Evolutionary conservation across 1,140 invertebrate species (phyloP), one percentile per base, ranked within the genome.

Genomic region (Drosophila azteca): DNA sequence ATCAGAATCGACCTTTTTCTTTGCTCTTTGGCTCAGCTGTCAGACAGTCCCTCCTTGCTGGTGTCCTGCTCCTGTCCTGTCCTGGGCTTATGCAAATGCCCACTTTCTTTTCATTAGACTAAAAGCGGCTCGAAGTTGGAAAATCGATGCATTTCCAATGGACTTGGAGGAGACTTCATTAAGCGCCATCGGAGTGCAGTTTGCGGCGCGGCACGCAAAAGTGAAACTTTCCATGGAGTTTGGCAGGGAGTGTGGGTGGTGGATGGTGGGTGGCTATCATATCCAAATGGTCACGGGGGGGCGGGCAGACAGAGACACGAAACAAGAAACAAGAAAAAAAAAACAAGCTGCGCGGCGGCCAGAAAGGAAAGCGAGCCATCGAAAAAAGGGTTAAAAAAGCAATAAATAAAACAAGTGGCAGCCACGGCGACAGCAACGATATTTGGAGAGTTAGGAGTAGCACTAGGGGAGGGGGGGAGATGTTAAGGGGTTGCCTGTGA

Each of bases 331-430:
- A 44, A 43, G 44, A 55, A 26, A 39, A 8, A 48, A 63, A 71
- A 53, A 72, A 61, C 51, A 60, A 81, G 45, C 62, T 44, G 44
- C 71, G 17, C 17, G 17, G 17, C 17, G 20, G 20, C 46, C 46
- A 24, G 22, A 11, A 73, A 24, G 62, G 59, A 79, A 79, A 79
- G 77, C 63, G 78, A 87, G 77, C 71, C 78, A 78, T 76, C 65
- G 11, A 79, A 83, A 83, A 87, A 87, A 88, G 79, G 83, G 83
- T 87, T 87, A 87, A 88, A 87, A 87, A 87, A 87, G 83, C 83
- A 87, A 87, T 87, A 87, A 87, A 87, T 87, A 87, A 88, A 88
- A 88, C 71, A 87, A 88, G 67, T 70, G 67, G 83, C 79, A 88
- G 80, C 76, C 75, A 79, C 83, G 76, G 83, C 83, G 84, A 87